phyloP scores from a whole-genome alignment of 1,140 invertebrate genomes.

The Hyles vespertilio region DNA sequence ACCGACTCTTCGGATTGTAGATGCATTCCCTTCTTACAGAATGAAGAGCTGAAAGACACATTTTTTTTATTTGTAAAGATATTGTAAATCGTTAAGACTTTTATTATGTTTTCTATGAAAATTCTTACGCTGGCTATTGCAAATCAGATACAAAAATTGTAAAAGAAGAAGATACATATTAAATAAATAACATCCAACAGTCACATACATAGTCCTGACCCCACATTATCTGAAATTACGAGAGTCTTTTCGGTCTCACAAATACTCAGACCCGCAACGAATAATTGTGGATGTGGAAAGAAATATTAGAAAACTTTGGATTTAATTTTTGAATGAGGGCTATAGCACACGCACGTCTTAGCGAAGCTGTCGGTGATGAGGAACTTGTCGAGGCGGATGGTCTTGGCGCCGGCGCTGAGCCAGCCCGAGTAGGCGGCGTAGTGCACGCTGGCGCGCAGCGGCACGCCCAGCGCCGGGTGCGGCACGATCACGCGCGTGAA shows the following conservation, averaged over 20 bases:
- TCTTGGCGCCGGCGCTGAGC: constrained; percentile 89
- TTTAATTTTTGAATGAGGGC: too few species aligned
- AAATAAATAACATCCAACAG: too few species aligned
- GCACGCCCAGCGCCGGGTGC: constrained; percentile 87
- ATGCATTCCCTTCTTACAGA: constrained; percentile 85
- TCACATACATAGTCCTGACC: too few species aligned
- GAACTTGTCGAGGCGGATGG: constrained; percentile 89
- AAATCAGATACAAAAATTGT: too few species aligned
- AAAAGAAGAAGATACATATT: too few species aligned
- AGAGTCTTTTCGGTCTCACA: too few species aligned
- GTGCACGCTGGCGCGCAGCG: constrained; percentile 82
- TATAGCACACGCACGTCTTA: constrained; percentile 56
- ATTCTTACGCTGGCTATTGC: too few species aligned
- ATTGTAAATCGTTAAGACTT: background rate
- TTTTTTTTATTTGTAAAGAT: background rate
- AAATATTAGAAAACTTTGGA: too few species aligned
- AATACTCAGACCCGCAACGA: too few species aligned
- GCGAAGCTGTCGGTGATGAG: constrained; percentile 90
- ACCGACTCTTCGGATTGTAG: constrained; percentile 85
- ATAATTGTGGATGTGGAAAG: too few species aligned
- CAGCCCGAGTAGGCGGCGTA: constrained; percentile 94
- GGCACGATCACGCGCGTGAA: constrained; percentile 85
- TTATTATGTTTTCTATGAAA: background rate
- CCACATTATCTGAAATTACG: too few species aligned
- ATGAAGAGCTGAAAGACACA: constrained; percentile 78